Evolutionary conservation across 2,888 invertebrate genomes (phyloP).

Genomic region (Drosophila leonis): DNA sequence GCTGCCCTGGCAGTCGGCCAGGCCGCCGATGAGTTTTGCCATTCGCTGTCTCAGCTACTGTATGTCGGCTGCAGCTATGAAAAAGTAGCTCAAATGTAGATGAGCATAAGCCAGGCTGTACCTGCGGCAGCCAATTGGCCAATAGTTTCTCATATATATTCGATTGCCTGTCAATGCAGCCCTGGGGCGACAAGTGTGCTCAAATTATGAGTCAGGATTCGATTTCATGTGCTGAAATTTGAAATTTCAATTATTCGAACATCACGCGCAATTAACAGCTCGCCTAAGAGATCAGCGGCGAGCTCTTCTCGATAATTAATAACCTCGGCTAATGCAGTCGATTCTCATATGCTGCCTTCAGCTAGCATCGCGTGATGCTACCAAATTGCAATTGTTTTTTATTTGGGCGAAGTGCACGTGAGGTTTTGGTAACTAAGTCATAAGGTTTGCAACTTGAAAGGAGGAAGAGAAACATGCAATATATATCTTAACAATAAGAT

Average conservation of each 20-base stretch:
- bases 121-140: slow-evolving; percentile 25
- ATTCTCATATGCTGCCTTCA: slow-evolving; percentile 37
- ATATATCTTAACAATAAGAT: not conserved
- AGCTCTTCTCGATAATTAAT: slow-evolving; percentile 63
- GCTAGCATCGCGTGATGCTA: slow-evolving; percentile 63
- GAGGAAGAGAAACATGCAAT: not conserved
- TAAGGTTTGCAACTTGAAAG: not conserved
- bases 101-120: slow-evolving; percentile 34
- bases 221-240: slow-evolving; percentile 51
- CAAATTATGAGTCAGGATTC: slow-evolving; percentile 59
- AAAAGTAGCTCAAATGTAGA: slow-evolving; percentile 51
- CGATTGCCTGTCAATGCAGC: slow-evolving; percentile 26
- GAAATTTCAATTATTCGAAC: slow-evolving; percentile 75
- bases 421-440: not conserved
- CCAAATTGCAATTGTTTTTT: slow-evolving; percentile 63
- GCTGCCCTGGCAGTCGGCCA: slow-evolving; percentile 10
- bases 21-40: slow-evolving; percentile 65
- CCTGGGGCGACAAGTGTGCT: slow-evolving; percentile 70
- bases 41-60: slow-evolving; percentile 60
- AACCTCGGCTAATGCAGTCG: slow-evolving; percentile 32
- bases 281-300: slow-evolving; percentile 37
- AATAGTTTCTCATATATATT: slow-evolving; percentile 13
- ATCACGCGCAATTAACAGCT: slow-evolving; percentile 78
- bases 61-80: slow-evolving; percentile 38
- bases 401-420: not conserved